Conservation (phyloP, 2,888 invertebrate species). For the Eupeodes latifasciatus region DNA sequence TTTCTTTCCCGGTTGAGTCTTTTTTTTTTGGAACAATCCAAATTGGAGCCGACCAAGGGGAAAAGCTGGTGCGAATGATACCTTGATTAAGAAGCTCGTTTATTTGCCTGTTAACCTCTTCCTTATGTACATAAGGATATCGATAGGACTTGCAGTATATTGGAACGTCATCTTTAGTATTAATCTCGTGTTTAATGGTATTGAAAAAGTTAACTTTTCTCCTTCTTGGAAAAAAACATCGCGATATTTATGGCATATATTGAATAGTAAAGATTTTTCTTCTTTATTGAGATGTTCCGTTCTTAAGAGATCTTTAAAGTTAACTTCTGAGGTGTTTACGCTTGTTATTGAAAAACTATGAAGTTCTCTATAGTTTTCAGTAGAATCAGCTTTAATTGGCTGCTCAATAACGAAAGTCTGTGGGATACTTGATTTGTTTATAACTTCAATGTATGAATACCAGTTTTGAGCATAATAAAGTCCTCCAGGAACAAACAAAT, state of each 20-base stretch:
- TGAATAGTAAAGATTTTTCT: background rate
- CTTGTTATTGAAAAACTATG: background rate
- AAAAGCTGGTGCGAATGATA: too few relatives aligned
- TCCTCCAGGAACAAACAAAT: constrained; percentile 8
- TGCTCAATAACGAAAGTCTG: constrained; percentile 3
- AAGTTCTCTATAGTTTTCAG: background rate
- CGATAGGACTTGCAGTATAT: too few relatives aligned
- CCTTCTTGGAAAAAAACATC: constrained; percentile 10
- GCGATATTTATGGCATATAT: background rate
- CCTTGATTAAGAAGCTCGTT: too few relatives aligned
- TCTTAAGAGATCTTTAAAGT: background rate
- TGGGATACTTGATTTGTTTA: background rate
- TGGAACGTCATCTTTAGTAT: too few relatives aligned
- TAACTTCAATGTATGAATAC: constrained; percentile 26
- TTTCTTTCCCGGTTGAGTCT: too few relatives aligned
- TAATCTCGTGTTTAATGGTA: too few relatives aligned
- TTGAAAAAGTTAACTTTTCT: too few relatives aligned
- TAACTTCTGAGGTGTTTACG: background rate
- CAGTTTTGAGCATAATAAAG: constrained; percentile 19
- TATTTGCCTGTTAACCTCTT: too few relatives aligned
- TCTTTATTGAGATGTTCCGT: background rate
- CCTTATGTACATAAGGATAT: too few relatives aligned
- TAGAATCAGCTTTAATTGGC: background rate
- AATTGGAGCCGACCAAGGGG: too few relatives aligned
- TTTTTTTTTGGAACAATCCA: too few relatives aligned